Evolutionary conservation across 92 coral and sea anemone genomes (phyloP).

Genomic region (Montipora capitata): DNA sequence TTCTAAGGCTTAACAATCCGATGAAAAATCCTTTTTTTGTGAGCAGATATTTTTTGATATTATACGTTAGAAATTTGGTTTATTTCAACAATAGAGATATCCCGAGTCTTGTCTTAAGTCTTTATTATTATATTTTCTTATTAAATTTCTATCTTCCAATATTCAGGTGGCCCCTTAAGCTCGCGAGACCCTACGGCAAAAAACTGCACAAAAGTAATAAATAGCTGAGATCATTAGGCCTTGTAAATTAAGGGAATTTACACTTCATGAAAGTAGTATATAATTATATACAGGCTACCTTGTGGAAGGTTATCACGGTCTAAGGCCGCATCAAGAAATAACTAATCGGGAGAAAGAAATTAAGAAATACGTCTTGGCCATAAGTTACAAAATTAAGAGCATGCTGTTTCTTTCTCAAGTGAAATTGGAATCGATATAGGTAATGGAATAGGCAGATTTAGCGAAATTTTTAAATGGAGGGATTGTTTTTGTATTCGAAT

Average conservation of each 20-base stretch:
- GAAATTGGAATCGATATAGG: no score
- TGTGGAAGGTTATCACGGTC: neutral
- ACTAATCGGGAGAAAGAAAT: no score
- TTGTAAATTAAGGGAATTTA: constrained; percentile 28
- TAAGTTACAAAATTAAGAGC: no score
- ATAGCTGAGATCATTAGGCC: constrained; percentile 4
- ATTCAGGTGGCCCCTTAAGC: constrained; percentile 43
- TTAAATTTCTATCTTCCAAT: neutral
- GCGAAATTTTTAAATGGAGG: no score
- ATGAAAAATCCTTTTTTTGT: constrained; percentile 5
- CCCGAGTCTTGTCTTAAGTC: neutral
- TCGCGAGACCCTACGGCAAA: neutral
- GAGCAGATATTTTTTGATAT: neutral
- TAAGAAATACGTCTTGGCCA: no score
- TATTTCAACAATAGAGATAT: neutral
- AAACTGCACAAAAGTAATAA: constrained; percentile 7
- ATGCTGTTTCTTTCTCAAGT: no score
- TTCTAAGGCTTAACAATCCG: neutral
- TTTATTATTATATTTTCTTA: neutral
- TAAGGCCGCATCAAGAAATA: no score
- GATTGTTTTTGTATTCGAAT: no score
- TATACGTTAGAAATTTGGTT: neutral
- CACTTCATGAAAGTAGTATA: constrained; percentile 13
- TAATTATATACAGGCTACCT: neutral
- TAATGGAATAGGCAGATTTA: no score